Conservation (phyloP, 2,113 vertebrate species). For the Paralichthys olivaceus region DNA sequence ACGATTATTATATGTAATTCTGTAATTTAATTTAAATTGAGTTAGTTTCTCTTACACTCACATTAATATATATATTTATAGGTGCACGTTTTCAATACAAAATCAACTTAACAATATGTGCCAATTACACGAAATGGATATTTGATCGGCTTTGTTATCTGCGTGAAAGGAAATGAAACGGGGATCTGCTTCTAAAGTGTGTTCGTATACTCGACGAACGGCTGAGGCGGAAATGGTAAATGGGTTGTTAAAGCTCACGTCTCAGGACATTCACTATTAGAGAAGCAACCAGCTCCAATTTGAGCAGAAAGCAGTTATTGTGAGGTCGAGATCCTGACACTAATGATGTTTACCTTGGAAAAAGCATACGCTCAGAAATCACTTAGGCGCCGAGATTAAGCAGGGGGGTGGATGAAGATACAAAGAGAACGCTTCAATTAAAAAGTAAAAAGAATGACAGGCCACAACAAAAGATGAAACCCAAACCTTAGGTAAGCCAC, state of each 20-base stretch:
- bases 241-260: slow-evolving; percentile 1
- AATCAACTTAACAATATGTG: not conserved
- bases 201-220: not conserved
- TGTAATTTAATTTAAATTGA: not conserved
- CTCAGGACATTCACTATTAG: slow-evolving; percentile 36
- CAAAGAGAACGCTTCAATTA: slow-evolving; percentile 70
- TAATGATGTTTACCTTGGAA: slow-evolving; percentile 76
- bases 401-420: slow-evolving; percentile 31
- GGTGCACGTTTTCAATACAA: not conserved
- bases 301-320: slow-evolving; percentile 52
- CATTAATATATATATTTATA: too few species aligned
- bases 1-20: too few species aligned
- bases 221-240: not conserved
- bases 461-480: slow-evolving; percentile 77
- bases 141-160: not conserved
- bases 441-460: slow-evolving; percentile 64
- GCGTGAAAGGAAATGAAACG: slow-evolving; percentile 14
- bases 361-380: slow-evolving; percentile 67
- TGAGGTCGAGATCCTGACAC: slow-evolving; percentile 60
- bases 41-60: too few species aligned
- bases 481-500: slow-evolving; percentile 65
- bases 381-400: slow-evolving; percentile 53
- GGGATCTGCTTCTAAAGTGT: slow-evolving; percentile 4
- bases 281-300: slow-evolving; percentile 59
- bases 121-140: slow-evolving; percentile 4